Evolutionary conservation across 2,888 invertebrate species (phyloP).

Genomic region (Agonopterix heracliana): DNA sequence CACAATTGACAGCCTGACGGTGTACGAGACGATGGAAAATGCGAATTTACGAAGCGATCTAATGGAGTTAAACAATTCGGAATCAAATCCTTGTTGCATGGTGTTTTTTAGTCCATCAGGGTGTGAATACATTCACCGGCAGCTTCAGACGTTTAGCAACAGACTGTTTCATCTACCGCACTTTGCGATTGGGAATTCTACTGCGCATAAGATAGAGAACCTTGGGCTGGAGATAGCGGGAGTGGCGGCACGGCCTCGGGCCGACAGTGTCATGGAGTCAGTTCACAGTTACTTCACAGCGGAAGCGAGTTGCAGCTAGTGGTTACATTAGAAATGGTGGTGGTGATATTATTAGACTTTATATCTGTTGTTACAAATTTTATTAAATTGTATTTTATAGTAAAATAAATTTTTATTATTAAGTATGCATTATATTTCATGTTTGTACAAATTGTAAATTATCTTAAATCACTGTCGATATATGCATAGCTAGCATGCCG

Average conservation of each 20-base stretch:
- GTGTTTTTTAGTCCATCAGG: slow-evolving; percentile 69
- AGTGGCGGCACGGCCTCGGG: slow-evolving; percentile 45
- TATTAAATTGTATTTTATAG: background rate
- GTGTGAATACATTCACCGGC: slow-evolving; percentile 59
- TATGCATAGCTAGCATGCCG: too few species aligned
- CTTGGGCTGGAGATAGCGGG: slow-evolving; percentile 63
- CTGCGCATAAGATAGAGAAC: slow-evolving; percentile 61
- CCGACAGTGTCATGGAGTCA: slow-evolving; percentile 47
- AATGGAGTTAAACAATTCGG: slow-evolving; percentile 36
- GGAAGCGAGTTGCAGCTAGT: background rate
- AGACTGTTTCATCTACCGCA: slow-evolving; percentile 47
- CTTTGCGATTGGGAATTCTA: slow-evolving; percentile 67
- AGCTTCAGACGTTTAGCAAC: slow-evolving; percentile 59
- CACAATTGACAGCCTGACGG: slow-evolving; percentile 44
- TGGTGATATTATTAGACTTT: slow-evolving; percentile 14
- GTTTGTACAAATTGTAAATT: too few species aligned
- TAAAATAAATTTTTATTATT: too few species aligned
- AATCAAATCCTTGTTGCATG: slow-evolving; percentile 39
- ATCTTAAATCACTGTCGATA: too few species aligned
- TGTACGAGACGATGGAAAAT: slow-evolving; percentile 64
- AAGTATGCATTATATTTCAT: too few species aligned
- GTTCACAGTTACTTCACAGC: slow-evolving; percentile 39
- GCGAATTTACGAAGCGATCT: slow-evolving; percentile 43
- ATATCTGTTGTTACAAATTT: background rate
- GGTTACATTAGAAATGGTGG: slow-evolving; percentile 11